A percentile compares a stretch with the other conserved stretches of the same genome.
Evolutionary conservation across 2,888 invertebrate genomes (phyloP).

Genomic region (Trachelus tabidus): DNA sequence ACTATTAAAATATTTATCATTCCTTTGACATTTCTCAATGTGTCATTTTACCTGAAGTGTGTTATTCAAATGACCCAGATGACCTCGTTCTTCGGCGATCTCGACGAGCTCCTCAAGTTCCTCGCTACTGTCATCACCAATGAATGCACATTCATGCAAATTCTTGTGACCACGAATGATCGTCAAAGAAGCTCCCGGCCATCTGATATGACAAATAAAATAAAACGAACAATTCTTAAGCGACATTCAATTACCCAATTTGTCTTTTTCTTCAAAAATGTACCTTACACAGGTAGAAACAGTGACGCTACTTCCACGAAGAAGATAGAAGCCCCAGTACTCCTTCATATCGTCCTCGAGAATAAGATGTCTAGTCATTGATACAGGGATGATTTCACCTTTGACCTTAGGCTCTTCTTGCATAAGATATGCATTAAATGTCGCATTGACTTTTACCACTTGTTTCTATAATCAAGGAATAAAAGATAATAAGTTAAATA

Average conservation of each 20-base stretch:
- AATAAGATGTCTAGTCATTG: constrained; percentile 76
- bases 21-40: neutral
- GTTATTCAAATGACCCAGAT: constrained; percentile 29
- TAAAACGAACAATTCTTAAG: neutral
- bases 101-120: constrained; percentile 76
- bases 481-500: no score
- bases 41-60: constrained; percentile 22
- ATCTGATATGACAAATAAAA: constrained; percentile 65
- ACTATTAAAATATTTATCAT: neutral
- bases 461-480: constrained; percentile 69
- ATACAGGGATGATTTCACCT: constrained; percentile 71
- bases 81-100: constrained; percentile 65
- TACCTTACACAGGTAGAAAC: constrained; percentile 83
- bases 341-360: constrained; percentile 85
- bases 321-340: constrained; percentile 85
- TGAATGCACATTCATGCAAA: constrained; percentile 82
- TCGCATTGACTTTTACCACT: constrained; percentile 76
- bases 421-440: constrained; percentile 81
- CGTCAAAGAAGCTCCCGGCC: constrained; percentile 81
- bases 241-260: neutral
- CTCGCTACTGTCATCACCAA: constrained; percentile 83
- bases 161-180: constrained; percentile 83
- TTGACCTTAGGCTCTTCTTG: constrained; percentile 72
- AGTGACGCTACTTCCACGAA: constrained; percentile 79
- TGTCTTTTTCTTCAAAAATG: constrained; percentile 11